Base-by-base conservation (phyloP, 1,140 invertebrate species). In the Pogonomyrmex californicus region DNA sequence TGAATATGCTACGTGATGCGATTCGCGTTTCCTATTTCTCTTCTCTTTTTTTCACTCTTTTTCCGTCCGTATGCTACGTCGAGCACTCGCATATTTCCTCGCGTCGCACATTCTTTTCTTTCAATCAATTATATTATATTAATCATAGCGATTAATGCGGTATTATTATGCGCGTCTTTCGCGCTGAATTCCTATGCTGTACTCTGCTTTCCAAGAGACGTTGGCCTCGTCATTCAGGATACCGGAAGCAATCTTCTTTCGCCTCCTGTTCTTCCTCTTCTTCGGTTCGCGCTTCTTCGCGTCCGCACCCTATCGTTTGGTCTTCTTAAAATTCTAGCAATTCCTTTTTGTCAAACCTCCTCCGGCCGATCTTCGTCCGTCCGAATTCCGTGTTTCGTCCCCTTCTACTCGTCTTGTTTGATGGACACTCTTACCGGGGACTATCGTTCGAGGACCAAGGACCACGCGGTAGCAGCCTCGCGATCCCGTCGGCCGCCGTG, bases 81-180 rank as follows among this genome's bases (percentile, higher is more conserved):
- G 33, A 9, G 47, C 62, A 4, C n/a, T 33, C 54, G 70, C 70
- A 54, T n/a, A 73, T 75, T 58, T 58, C 23, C 54, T 81, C 65
- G 56, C 66, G 36, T 44, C 71, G 58, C 17, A 4, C n/a, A n/a
- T 70, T 70, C 36, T 51, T 54, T 36, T 82, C 33, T 85, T 86
- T 82, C 76, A 71, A 90, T 87, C 85, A 90, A 77, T 90, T 87
- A 87, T 86, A 79, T 73, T 88, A 88, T 77, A 86, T 90, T 91
- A 91, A 88, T 62, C 79, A 77, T 81, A 87, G 65, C 86, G 86
- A 81, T 90, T 88, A 85, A 78, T 90, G 88, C 73, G 65, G 30
- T 91, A 90, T 90, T 87, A 91, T 91, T 89, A 91, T 88, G 88
- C 91, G 86, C 75, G 88, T 88, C 76, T 90, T 68, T 23, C 38